Percentiles rank a stretch among this genome's conserved stretches.
These are phyloP conservation scores for Kryptopterus vitreolus DNA, from an alignment of 2,797 vertebrate genomes.

Conservation along the genomic window DNA sequence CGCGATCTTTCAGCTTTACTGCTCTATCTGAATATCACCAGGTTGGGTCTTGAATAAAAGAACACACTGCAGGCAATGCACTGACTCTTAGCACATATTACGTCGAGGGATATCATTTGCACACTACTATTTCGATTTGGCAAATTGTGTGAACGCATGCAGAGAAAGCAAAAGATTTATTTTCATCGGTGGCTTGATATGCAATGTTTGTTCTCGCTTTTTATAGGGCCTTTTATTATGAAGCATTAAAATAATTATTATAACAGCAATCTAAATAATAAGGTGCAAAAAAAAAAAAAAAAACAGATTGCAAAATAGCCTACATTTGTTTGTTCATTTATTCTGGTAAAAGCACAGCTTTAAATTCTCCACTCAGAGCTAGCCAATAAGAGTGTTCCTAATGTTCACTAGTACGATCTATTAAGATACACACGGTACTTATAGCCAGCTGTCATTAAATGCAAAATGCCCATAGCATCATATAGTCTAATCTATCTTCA, in stretches of 20 bases:
- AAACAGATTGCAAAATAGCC: background rate
- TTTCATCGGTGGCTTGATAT: background rate
- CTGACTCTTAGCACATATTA: background rate
- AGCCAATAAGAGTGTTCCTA: too few species aligned
- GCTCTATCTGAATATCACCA: slow-evolving; percentile 24
- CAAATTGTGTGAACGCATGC: background rate
- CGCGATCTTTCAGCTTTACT: slow-evolving; percentile 27
- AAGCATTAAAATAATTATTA: background rate
- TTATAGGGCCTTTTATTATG: background rate
- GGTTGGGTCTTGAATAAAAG: background rate
- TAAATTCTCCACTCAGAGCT: background rate
- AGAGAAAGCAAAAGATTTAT: background rate
- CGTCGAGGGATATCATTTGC: background rate
- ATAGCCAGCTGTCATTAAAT: background rate
- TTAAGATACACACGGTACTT: background rate
- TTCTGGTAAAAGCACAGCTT: background rate
- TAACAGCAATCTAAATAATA: background rate
- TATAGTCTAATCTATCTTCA: background rate
- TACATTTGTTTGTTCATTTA: too few species aligned
- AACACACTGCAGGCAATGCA: slow-evolving; percentile 5
- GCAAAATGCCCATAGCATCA: background rate
- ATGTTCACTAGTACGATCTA: background rate
- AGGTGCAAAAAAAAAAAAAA: background rate
- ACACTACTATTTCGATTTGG: background rate
- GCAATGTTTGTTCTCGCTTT: background rate